Percentiles rank a stretch among this genome's conserved stretches.
phyloP scores from a whole-genome alignment of 2,888 invertebrate species.

The Leucoma salicis region DNA sequence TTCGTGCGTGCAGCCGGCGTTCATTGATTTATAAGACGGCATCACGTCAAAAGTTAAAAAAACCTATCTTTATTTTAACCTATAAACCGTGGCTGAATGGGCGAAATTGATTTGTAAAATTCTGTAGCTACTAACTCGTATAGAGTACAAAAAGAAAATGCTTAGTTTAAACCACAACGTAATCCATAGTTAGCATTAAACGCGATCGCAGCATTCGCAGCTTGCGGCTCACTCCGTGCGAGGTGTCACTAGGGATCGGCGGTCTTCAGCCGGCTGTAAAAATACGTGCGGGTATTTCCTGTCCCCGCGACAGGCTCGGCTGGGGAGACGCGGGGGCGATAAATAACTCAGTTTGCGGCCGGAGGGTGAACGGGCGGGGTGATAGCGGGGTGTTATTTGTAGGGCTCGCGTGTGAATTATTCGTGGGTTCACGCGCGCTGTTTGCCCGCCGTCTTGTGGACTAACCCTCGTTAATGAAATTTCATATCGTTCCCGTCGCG shows the following conservation, averaged over 20 bases:
- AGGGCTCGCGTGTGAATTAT: conserved; percentile 82
- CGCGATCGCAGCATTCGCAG: conserved; percentile 24
- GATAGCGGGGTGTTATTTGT: conserved; percentile 68
- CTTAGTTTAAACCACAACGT: no score
- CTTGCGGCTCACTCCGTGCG: conserved; percentile 38
- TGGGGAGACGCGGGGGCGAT: conserved; percentile 63
- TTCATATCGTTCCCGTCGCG: conserved; percentile 68
- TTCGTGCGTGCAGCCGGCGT: no score
- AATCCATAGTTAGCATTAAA: conserved; percentile 7
- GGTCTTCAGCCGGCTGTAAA: conserved; percentile 69
- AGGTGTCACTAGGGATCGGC: conserved; percentile 64
- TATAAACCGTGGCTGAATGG: no score
- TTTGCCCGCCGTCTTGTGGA: conserved; percentile 72
- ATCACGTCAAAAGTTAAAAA: no score
- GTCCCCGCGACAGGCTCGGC: conserved; percentile 56
- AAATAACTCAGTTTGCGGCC: conserved; percentile 79
- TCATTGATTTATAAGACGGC: no score
- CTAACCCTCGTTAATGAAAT: conserved; percentile 79
- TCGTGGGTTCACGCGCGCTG: conserved; percentile 80
- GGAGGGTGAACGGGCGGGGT: conserved; percentile 28
- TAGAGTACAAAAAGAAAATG: no score
- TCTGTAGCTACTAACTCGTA: no score
- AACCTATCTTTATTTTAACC: no score
- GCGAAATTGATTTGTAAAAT: no score
- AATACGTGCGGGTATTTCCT: conserved; percentile 78